These are phyloP conservation scores for Mesocricetus auratus DNA, from an alignment of 2,113 vertebrate species.

Conservation along the genomic window DNA sequence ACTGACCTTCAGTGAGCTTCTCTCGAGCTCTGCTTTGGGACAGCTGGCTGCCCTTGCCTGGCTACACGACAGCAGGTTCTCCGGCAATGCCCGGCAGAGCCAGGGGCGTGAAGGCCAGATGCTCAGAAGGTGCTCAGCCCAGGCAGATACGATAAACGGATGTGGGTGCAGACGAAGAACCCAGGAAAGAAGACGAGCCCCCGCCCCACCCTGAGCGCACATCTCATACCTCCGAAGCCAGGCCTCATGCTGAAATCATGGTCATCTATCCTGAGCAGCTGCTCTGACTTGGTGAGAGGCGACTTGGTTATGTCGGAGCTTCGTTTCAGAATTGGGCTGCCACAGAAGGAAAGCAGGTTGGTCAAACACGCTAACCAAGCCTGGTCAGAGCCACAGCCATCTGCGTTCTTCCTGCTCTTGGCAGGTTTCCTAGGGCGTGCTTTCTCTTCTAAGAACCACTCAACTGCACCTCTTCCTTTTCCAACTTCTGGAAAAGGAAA, in stretches of 20 bases:
- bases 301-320: slow-evolving; percentile 98
- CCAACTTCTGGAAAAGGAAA: slow-evolving; percentile 35
- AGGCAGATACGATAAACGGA: neutral
- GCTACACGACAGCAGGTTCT: no score
- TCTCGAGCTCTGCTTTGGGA: neutral
- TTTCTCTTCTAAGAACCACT: neutral
- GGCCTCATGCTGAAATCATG: slow-evolving; percentile 99
- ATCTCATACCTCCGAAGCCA: slow-evolving; percentile 95
- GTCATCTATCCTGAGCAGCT: slow-evolving; percentile 97
- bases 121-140: neutral
- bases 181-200: neutral
- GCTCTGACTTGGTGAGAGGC: slow-evolving; percentile 96
- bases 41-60: neutral
- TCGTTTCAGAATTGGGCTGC: slow-evolving; percentile 94
- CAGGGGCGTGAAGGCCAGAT: accelerated
- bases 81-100: neutral
- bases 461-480: neutral
- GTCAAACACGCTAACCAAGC: neutral
- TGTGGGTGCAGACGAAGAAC: neutral
- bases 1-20: neutral
- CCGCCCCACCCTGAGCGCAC: accelerated
- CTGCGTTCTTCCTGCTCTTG: neutral
- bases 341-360: slow-evolving; percentile 24
- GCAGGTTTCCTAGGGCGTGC: neutral
- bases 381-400: neutral